These are phyloP conservation scores for Hyppa rectilinea DNA, from an alignment of 2,888 invertebrate species.

Conservation along the genomic window DNA sequence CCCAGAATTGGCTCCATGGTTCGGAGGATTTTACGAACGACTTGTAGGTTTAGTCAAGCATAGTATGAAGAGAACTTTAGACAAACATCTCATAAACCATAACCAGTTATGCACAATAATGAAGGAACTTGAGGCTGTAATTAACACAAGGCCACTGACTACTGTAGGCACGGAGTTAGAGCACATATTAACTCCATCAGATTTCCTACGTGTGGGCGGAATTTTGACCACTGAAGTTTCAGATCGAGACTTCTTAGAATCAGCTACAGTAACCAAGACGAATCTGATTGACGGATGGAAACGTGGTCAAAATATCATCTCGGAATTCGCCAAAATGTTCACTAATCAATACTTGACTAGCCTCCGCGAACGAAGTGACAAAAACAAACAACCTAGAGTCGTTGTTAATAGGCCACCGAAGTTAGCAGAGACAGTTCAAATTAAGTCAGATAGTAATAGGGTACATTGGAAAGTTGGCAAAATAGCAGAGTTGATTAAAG, in stretches of 20 bases:
- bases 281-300: conserved; percentile 11
- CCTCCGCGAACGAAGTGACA: conserved; percentile 14
- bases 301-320: conserved; percentile 8
- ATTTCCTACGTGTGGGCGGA: conserved; percentile 19
- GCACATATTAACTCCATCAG: conserved; percentile 11
- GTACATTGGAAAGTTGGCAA: conserved; percentile 13
- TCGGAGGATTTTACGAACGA: conserved; percentile 17
- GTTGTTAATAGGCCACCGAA: conserved; percentile 6
- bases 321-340: conserved; percentile 13
- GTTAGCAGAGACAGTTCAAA: conserved; percentile 9
- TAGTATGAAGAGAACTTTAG: conserved; percentile 12
- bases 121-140: conserved; percentile 9
- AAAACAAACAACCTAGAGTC: conserved; percentile 12
- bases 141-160: conserved; percentile 11
- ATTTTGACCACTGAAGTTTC: conserved; percentile 3
- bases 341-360: conserved; percentile 13
- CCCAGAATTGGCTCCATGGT: conserved; percentile 15
- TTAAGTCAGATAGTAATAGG: conserved; percentile 9
- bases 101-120: conserved; percentile 19
- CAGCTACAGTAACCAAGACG: conserved; percentile 4
- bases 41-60: conserved; percentile 14
- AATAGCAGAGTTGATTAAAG: conserved; percentile 4
- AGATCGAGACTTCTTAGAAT: conserved; percentile 13
- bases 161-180: conserved; percentile 16
- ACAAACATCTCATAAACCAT: conserved; percentile 20